Conservation (phyloP, 2,888 invertebrate genomes). For the Cosmopolites sordidus region DNA sequence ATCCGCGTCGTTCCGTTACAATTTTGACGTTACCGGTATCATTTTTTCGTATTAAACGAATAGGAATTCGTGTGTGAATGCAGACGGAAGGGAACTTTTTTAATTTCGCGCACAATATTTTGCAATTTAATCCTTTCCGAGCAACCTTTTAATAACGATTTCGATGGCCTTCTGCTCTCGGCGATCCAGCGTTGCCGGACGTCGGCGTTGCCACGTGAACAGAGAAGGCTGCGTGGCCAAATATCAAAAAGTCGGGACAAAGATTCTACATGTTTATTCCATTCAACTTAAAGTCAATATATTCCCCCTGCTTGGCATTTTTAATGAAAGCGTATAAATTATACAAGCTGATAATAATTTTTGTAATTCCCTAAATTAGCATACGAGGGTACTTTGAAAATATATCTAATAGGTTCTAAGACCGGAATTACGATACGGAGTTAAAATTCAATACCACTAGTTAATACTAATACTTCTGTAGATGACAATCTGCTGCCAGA, state of each 20-base stretch:
- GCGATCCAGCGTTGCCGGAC: conserved; percentile 14
- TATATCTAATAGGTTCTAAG: no score
- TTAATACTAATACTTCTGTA: no score
- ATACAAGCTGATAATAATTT: no score
- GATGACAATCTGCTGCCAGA: no score
- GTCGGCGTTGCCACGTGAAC: conserved; percentile 25
- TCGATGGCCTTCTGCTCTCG: conserved; percentile 25
- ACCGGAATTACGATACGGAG: no score
- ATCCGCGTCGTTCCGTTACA: conserved; percentile 20
- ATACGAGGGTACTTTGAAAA: no score
- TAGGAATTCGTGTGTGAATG: background rate
- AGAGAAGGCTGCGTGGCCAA: background rate
- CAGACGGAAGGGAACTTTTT: conserved; percentile 9
- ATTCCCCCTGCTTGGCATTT: no score
- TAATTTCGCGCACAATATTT: conserved; percentile 20
- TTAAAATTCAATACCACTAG: no score
- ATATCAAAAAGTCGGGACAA: background rate
- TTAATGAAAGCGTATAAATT: no score
- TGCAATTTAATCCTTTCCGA: conserved; percentile 2
- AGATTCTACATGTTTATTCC: background rate
- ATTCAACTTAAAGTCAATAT: no score
- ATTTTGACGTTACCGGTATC: conserved; percentile 8
- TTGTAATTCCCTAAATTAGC: no score
- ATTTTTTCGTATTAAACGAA: conserved; percentile 14
- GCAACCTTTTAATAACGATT: conserved; percentile 25